Conservation (phyloP, 1,140 invertebrate genomes). For the Globodera rostochiensis region DNA sequence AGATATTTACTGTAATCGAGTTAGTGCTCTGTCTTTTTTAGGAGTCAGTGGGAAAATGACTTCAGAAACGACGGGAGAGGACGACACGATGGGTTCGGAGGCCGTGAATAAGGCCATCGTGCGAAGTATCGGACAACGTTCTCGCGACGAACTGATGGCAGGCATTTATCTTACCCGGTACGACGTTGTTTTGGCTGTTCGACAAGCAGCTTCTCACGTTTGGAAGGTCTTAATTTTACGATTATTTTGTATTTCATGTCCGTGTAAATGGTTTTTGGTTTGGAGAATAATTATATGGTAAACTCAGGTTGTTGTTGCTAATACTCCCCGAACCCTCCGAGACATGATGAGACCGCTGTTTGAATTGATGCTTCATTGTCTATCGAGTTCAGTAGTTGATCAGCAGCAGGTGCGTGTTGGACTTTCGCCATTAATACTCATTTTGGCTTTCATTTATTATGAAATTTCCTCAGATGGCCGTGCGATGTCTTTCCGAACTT, state of each 20-base stretch:
- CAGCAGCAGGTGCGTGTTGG: slow-evolving; percentile 52
- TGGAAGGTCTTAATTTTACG: slow-evolving; percentile 54
- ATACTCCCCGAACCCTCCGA: slow-evolving; percentile 81
- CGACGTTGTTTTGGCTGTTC: slow-evolving; percentile 91
- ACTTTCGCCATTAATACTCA: neutral
- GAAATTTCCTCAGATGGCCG: slow-evolving; percentile 75
- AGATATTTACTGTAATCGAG: too few species aligned
- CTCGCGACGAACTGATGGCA: slow-evolving; percentile 87
- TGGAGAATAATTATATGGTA: neutral
- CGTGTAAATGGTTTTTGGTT: neutral
- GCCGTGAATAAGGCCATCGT: slow-evolving; percentile 75
- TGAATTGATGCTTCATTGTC: slow-evolving; percentile 70
- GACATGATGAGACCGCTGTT: slow-evolving; percentile 95
- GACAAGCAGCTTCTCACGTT: slow-evolving; percentile 77
- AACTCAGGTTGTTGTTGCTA: slow-evolving; percentile 57
- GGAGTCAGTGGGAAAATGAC: slow-evolving; percentile 96
- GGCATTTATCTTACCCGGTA: slow-evolving; percentile 96
- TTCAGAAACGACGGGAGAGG: slow-evolving; percentile 93
- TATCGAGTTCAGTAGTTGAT: slow-evolving; percentile 75
- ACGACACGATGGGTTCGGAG: slow-evolving; percentile 98
- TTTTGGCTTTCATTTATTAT: slow-evolving; percentile 35
- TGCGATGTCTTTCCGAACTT: slow-evolving; percentile 91
- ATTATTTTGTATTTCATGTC: neutral
- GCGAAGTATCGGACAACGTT: slow-evolving; percentile 72
- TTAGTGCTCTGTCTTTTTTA: neutral